phyloP scores from a whole-genome alignment of 2,888 invertebrate species.

The Drosophila histrio region DNA sequence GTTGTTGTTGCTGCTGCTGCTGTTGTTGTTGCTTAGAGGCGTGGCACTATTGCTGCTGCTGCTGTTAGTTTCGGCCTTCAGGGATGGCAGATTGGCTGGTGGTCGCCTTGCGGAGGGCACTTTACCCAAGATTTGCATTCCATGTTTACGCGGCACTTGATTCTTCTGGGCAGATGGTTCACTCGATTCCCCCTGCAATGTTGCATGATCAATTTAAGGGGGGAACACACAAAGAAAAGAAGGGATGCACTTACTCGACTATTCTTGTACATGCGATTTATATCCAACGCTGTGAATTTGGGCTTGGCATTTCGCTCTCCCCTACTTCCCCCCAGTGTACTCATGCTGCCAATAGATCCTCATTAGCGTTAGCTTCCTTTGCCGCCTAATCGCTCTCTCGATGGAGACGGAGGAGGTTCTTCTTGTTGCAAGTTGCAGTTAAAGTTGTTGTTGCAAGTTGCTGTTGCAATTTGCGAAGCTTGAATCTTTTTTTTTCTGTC shows the following conservation, averaged over 20 bases:
- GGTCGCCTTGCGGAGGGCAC: conserved; percentile 98
- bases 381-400: conserved; percentile 56
- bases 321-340: conserved; percentile 85
- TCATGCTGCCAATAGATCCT: conserved; percentile 85
- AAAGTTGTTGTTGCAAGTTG: conserved; percentile 13
- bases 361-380: conserved; percentile 84
- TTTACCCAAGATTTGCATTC: conserved; percentile 99
- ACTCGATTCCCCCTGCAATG: conserved; percentile 91
- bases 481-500: conserved; percentile 21
- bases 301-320: conserved; percentile 88
- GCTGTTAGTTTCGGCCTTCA: conserved; percentile 94
- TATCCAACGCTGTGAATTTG: conserved; percentile 98
- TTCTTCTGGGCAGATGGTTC: conserved; percentile 95
- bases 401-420: neutral
- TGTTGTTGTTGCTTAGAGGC: conserved; percentile 19
- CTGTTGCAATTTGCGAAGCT: conserved; percentile 2
- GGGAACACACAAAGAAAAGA: no score
- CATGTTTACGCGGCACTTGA: conserved; percentile 98
- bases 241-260: conserved; percentile 90
- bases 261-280: conserved; percentile 97
- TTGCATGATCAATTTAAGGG: conserved; percentile 1
- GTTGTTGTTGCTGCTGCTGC: conserved; percentile 62
- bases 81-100: conserved; percentile 99
- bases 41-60: conserved; percentile 54
- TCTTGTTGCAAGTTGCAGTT: conserved; percentile 9